Percentiles rank a stretch among this genome's conserved stretches.
Evolutionary conservation across 2,113 vertebrate genomes (phyloP).

Genomic region (Anarrhichthys ocellatus): DNA sequence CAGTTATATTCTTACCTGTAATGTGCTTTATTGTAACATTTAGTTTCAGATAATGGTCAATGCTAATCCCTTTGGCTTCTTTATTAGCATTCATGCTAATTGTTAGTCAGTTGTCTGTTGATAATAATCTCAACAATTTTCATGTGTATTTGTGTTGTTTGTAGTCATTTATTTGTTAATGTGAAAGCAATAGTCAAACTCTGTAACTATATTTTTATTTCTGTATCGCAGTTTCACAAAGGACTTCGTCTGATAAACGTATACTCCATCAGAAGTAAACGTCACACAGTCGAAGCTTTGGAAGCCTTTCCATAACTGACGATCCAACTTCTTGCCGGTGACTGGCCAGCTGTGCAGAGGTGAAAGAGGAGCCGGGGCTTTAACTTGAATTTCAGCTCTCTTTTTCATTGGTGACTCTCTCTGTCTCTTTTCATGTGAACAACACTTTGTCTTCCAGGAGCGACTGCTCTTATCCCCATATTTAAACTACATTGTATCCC

Average conservation of each 20-base stretch:
- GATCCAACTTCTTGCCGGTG: background rate
- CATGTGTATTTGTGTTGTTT: background rate
- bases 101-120: background rate
- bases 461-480: no score
- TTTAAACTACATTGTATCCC: background rate
- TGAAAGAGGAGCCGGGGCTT: background rate
- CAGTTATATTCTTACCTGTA: background rate
- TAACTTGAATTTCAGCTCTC: background rate
- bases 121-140: background rate
- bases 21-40: background rate
- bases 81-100: background rate
- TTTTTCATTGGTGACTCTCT: background rate
- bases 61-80: background rate
- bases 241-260: no score
- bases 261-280: background rate
- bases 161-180: no score
- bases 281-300: no score
- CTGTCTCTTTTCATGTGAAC: background rate
- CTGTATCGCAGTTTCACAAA: no score
- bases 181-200: no score
- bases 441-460: background rate
- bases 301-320: background rate
- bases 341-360: background rate
- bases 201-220: no score
- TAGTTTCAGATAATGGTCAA: background rate